Percentiles rank a stretch among this genome's conserved stretches.
Conservation (phyloP, 2,113 vertebrate genomes). For the Ctenodactylus gundi region DNA sequence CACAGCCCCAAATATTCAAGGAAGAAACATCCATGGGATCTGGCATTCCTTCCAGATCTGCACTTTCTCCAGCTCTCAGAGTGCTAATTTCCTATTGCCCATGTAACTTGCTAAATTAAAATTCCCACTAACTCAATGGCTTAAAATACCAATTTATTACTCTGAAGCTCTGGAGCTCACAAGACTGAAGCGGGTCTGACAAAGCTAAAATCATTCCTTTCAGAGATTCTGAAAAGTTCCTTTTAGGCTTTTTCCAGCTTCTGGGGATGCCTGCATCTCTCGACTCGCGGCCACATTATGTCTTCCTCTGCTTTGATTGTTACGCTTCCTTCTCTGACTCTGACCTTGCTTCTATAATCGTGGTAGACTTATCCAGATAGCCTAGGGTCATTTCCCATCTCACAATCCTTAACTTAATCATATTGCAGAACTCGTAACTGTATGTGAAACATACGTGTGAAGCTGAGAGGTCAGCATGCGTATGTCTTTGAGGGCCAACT, state of each 20-base stretch:
- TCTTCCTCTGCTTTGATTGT: fast-evolving
- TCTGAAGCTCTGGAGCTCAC: background rate
- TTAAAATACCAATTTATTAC: background rate
- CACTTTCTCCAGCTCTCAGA: background rate
- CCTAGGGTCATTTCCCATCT: background rate
- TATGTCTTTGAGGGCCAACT: background rate
- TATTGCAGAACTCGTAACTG: background rate
- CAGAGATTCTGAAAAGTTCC: background rate
- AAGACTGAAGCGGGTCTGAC: background rate
- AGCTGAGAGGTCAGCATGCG: background rate
- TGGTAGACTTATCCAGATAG: background rate
- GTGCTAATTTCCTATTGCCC: background rate
- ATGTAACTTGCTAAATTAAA: no score
- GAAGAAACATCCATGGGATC: background rate
- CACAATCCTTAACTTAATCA: background rate
- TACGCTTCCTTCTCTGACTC: background rate
- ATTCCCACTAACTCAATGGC: background rate
- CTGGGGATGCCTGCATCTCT: background rate
- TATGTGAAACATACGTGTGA: background rate
- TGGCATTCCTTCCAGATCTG: background rate
- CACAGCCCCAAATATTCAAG: background rate
- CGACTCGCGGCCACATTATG: background rate
- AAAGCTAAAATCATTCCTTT: background rate
- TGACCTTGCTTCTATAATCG: background rate
- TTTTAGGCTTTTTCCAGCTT: background rate